Conservation (phyloP, 2,797 vertebrate genomes). For the Artibeus jamaicensis region DNA sequence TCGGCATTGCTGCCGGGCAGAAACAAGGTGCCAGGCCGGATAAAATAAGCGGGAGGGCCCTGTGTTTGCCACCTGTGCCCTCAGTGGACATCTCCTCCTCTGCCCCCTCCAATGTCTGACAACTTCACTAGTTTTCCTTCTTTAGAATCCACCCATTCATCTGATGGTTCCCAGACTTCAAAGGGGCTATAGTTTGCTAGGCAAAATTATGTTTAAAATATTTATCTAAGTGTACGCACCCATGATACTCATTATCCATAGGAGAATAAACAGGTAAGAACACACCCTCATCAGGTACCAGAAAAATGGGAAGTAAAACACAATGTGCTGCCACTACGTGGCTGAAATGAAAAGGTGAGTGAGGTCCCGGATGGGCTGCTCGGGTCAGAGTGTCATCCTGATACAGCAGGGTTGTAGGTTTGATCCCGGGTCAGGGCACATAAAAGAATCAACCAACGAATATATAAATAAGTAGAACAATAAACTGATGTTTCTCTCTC, state of each 20-base stretch:
- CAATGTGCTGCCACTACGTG: fast-evolving
- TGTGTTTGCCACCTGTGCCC: neutral
- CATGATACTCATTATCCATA: neutral
- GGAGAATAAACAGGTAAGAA: neutral
- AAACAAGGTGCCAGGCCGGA: too few relatives aligned
- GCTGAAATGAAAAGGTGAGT: neutral
- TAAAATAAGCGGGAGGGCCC: too few relatives aligned
- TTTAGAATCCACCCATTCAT: neutral
- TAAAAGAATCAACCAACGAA: neutral
- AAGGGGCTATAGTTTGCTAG: neutral
- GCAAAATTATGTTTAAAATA: neutral
- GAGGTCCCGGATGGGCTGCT: neutral
- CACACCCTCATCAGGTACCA: neutral
- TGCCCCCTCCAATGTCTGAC: neutral
- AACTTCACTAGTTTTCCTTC: neutral
- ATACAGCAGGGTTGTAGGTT: neutral
- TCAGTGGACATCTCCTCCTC: neutral
- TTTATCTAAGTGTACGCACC: neutral
- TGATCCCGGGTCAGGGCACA: neutral
- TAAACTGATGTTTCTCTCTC: neutral
- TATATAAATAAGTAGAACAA: neutral
- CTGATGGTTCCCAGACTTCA: neutral
- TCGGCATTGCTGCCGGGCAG: too few relatives aligned
- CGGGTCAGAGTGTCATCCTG: neutral
- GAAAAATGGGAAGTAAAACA: neutral